These are phyloP conservation scores for Actenoides hombroni DNA, from an alignment of 2,113 vertebrate genomes.

Conservation along the genomic window DNA sequence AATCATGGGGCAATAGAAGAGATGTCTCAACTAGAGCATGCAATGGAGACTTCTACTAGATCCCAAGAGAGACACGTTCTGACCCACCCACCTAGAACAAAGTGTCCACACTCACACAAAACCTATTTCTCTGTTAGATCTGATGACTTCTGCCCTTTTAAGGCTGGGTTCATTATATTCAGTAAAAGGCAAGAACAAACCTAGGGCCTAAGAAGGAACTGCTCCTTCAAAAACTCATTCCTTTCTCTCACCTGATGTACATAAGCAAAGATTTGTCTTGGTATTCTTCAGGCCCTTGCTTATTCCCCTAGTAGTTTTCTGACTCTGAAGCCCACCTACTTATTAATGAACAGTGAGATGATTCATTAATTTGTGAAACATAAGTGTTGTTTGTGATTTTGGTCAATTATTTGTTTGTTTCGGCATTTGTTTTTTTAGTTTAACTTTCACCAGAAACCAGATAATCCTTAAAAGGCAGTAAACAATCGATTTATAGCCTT, in stretches of 20 bases:
- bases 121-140: not conserved
- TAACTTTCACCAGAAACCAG: not conserved
- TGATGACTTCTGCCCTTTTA: not conserved
- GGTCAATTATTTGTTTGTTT: not conserved
- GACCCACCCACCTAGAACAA: not conserved
- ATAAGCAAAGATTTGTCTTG: not conserved
- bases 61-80: not conserved
- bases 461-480: not conserved
- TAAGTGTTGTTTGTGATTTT: not conserved
- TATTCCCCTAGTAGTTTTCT: not conserved
- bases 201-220: not conserved
- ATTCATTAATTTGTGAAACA: not conserved
- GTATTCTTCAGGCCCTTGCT: not conserved
- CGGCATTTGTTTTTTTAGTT: not conserved
- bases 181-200: not conserved
- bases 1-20: not conserved
- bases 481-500: not conserved
- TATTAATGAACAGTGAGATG: not conserved
- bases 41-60: not conserved
- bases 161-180: not conserved
- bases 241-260: not conserved
- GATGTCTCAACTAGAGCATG: rapidly evolving
- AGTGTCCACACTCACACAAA: not conserved
- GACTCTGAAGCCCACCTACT: not conserved
- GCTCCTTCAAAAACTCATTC: not conserved